A percentile compares a stretch with the other conserved stretches of the same genome.
Conservation (phyloP, 1,140 invertebrate species). For the Drosophila serrata region DNA sequence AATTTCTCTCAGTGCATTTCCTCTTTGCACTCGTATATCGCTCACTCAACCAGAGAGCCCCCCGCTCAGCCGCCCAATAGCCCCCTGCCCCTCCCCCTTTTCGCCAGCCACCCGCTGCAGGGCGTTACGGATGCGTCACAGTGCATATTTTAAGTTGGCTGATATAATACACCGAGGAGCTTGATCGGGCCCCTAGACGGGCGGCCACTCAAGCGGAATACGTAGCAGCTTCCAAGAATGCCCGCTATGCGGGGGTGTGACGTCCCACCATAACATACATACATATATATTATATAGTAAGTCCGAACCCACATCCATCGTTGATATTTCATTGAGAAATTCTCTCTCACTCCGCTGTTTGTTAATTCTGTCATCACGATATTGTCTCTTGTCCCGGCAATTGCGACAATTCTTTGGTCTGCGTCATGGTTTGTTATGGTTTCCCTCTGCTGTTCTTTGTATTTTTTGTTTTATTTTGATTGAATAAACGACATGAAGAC, state of each 20-base stretch:
- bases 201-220: slow-evolving; percentile 53
- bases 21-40: slow-evolving; percentile 38
- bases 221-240: slow-evolving; percentile 71
- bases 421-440: slow-evolving; percentile 72
- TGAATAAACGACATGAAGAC: slow-evolving; percentile 31
- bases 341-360: slow-evolving; percentile 25
- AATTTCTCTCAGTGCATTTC: not conserved
- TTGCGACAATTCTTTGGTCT: slow-evolving; percentile 75
- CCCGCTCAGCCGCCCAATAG: not conserved
- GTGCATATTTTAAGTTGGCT: slow-evolving; percentile 75
- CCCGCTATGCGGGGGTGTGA: slow-evolving; percentile 70
- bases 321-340: slow-evolving; percentile 74
- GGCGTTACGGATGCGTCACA: slow-evolving; percentile 67
- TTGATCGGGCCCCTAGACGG: slow-evolving; percentile 43
- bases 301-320: slow-evolving; percentile 34
- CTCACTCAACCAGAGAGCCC: slow-evolving; percentile 36
- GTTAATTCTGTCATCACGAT: slow-evolving; percentile 35
- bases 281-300: slow-evolving; percentile 8
- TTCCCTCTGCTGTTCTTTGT: slow-evolving; percentile 4
- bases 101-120: slow-evolving; percentile 11
- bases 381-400: slow-evolving; percentile 34
- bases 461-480: slow-evolving; percentile 30
- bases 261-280: slow-evolving; percentile 16
- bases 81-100: not conserved
- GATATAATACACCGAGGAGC: slow-evolving; percentile 63